phyloP scores from a whole-genome alignment of 1,140 invertebrate species.

The Chironomus tepperi region DNA sequence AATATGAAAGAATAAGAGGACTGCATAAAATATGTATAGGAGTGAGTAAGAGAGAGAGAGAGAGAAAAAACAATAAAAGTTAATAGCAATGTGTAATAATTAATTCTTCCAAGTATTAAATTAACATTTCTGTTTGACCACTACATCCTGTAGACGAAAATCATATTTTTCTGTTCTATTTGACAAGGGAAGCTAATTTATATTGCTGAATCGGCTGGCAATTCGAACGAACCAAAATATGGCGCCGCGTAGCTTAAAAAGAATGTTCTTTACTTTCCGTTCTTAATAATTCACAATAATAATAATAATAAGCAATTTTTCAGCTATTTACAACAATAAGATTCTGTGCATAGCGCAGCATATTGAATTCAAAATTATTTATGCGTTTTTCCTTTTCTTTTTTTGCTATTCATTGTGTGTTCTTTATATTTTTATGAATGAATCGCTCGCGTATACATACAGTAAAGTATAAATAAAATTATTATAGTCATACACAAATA shows the following conservation, averaged over 20 bases:
- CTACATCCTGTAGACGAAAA: background rate
- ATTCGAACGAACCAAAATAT: slow-evolving; percentile 1
- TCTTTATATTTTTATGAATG: no score
- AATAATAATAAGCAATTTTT: no score
- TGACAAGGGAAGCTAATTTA: background rate
- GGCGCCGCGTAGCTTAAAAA: background rate
- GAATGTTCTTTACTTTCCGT: slow-evolving; percentile 8
- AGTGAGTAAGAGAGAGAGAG: background rate
- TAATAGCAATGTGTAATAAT: slow-evolving; percentile 14
- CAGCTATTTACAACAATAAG: no score
- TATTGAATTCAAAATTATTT: no score
- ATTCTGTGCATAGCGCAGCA: background rate
- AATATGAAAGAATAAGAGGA: background rate
- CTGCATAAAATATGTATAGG: background rate
- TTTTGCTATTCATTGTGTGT: no score
- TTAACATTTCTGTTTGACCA: slow-evolving; percentile 8
- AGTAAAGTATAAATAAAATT: no score
- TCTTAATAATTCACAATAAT: slow-evolving; percentile 10
- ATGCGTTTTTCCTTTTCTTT: no score
- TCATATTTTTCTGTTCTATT: background rate
- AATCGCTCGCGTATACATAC: no score
- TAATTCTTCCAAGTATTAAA: slow-evolving; percentile 14
- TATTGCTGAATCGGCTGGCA: background rate
- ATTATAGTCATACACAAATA: no score
- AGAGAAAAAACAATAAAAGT: slow-evolving; percentile 2